Base-by-base conservation (phyloP, 1,140 invertebrate genomes). In the Berghia stephanieae region DNA sequence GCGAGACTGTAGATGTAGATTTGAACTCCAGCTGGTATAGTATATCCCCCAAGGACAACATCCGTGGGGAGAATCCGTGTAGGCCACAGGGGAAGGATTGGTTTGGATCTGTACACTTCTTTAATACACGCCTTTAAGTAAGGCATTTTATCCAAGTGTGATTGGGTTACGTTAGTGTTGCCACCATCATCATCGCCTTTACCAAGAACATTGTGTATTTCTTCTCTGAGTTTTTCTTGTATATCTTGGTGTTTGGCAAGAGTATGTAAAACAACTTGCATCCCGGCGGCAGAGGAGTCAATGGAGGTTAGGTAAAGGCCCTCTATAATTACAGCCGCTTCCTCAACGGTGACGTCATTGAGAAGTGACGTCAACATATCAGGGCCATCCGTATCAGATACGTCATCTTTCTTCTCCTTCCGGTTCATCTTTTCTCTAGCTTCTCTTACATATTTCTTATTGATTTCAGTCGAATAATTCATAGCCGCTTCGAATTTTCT, bases 41-140 rank as follows among this genome's bases (percentile, higher is more conserved):
- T 73, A 36, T 73, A 73, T 5, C 52, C 52, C 21, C 71, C 42
- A 10, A 73, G 4, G 18, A 73, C 71, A 36, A 73, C 34, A 44
- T 73, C 71, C 21, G 6, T n/a, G 13, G 46, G 27, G 10, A 73
- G 38, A 38, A 38, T 42, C 44, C 71, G 40, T 38, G 6, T 38
- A 8, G 52, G 40, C 2, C 49, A 36, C 10, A 63, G 8, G 27
- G 16, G 27, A 18, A 16, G 27, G 27, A 63, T 68, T 27, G 10
- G 10, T 31, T 34, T 40, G 40, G 13, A 88, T 87, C 88, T 91
- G 31, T 96, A 91, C 3, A 93, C 93, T 89, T 98, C 96, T 86
- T 96, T 97, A 8, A 97, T 86, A 38, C 93, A 93, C 18, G 94
- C 94, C 85, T 94, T 94, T 0, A 94, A 90, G 84, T 95, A 97